A percentile compares a stretch with the other conserved stretches of the same genome.
Evolutionary conservation across 2,797 vertebrate genomes (phyloP).

Genomic region (Columba guinea): DNA sequence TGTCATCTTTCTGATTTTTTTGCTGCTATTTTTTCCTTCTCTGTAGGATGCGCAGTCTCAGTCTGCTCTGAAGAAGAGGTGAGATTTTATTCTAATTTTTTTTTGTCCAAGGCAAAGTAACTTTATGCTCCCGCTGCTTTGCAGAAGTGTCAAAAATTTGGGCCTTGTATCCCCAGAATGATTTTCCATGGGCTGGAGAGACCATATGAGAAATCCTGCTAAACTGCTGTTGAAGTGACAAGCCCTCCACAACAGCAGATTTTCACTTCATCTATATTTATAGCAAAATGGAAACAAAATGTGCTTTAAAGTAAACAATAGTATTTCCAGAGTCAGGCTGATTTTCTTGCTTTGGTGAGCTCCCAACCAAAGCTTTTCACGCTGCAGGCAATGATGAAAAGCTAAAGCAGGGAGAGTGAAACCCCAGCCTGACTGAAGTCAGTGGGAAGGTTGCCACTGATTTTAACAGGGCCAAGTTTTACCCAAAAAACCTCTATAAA

Average conservation of each 20-base stretch:
- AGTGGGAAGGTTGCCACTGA: not conserved
- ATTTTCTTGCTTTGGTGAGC: slow-evolving; percentile 21
- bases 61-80: not conserved
- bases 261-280: slow-evolving; percentile 57
- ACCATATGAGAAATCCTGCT: not conserved
- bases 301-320: slow-evolving; percentile 49
- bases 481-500: not conserved
- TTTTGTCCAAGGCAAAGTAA: not conserved
- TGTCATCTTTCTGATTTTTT: not conserved
- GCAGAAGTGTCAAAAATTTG: not conserved
- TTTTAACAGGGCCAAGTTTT: not conserved
- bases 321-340: not conserved
- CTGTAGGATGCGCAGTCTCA: not conserved
- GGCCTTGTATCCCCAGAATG: not conserved
- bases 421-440: not conserved
- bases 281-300: slow-evolving; percentile 54
- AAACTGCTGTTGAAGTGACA: not conserved
- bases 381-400: not conserved
- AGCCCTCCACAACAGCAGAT: slow-evolving; percentile 39
- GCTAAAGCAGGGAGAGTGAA: not conserved
- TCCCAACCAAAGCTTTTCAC: slow-evolving; percentile 21
- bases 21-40: not conserved
- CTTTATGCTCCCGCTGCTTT: not conserved
- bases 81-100: accelerated
- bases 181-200: not conserved